phyloP scores from a whole-genome alignment of 1,140 invertebrate species.

The Laodelphax striatellus region DNA sequence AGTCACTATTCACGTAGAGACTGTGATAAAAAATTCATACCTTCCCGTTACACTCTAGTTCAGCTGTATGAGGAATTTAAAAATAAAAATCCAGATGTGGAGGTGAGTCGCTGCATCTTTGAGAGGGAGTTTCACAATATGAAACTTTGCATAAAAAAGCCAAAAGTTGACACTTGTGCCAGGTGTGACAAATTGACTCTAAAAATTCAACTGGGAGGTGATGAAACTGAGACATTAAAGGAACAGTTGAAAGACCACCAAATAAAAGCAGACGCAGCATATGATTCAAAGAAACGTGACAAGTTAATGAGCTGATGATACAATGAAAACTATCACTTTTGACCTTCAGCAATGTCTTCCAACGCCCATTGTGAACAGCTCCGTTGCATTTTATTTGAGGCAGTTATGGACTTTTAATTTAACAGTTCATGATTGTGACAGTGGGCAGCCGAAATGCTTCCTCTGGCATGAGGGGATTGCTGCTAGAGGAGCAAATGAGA shows the following conservation, averaged over 20 bases:
- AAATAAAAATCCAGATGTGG: too few species aligned
- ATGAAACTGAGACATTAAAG: neutral
- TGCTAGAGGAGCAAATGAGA: slow-evolving; percentile 12
- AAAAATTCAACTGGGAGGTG: neutral
- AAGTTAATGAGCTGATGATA: neutral
- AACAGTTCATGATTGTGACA: slow-evolving; percentile 13
- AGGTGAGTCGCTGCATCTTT: too few species aligned
- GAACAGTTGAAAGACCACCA: neutral
- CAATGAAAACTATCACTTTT: slow-evolving; percentile 13
- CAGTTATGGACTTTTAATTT: slow-evolving; percentile 19
- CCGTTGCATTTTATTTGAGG: slow-evolving; percentile 14
- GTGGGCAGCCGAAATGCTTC: slow-evolving; percentile 15
- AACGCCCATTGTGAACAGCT: slow-evolving; percentile 4
- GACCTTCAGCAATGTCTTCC: slow-evolving; percentile 11
- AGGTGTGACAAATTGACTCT: neutral
- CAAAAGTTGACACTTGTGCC: neutral
- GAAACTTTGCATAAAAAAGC: neutral
- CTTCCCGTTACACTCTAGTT: too few species aligned
- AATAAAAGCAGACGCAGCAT: neutral
- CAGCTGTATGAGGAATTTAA: too few species aligned
- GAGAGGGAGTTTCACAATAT: too few species aligned
- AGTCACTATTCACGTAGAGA: too few species aligned
- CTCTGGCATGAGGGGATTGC: slow-evolving; percentile 13
- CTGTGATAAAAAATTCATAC: too few species aligned
- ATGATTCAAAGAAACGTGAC: neutral